Evolutionary conservation across 2,888 invertebrate genomes (phyloP), one percentile per base, ranked within the genome.

Genomic region (Muscina levida): DNA sequence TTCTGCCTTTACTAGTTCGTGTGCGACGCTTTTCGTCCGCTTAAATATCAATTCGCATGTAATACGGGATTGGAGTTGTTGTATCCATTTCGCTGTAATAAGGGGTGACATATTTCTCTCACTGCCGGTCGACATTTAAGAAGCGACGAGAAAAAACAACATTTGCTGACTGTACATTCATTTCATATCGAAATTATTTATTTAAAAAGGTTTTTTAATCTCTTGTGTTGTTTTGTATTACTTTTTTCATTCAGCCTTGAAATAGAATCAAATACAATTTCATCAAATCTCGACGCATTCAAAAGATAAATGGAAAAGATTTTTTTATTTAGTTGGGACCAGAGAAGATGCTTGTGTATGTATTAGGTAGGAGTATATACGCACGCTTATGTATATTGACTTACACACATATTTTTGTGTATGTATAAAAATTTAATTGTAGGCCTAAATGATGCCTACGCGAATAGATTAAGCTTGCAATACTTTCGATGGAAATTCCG

Each of bases 21-120:
- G 10, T 31, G 31, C 31, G 31, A 31, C 31, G 31, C 31, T 31
- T 31, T 31, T 31, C 8, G 31, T 22, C 22, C 37, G 67, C 67
- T 77, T 77, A 75, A 75, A 81, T 77, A 77, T 57, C 77, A 75
- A 68, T 77, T 81, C 77, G 65, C 57, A 62, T 81, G 81, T 77
- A 81, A 81, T 77, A n/a, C 74, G 62, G 74, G 68, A 75, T 65
- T 81, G 77, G 56, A 72, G 62, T 68, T 81, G 81, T 81, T 74
- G 56, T 56, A 39, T 8, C 62, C 62, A 72, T 74, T 53, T 72
- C 39, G 19, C 11, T 19, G 67, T 10, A 51, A 72, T 56, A 77
- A 73, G 74, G 81, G 77, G 72, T 81, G 72, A 73, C 42, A 77
- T 19, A 72, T 17, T 62, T 71, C 13, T n/a, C 31, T 8, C 31